Conservation (phyloP, 2,113 vertebrate species). For the Melanerpes formicivorus region DNA sequence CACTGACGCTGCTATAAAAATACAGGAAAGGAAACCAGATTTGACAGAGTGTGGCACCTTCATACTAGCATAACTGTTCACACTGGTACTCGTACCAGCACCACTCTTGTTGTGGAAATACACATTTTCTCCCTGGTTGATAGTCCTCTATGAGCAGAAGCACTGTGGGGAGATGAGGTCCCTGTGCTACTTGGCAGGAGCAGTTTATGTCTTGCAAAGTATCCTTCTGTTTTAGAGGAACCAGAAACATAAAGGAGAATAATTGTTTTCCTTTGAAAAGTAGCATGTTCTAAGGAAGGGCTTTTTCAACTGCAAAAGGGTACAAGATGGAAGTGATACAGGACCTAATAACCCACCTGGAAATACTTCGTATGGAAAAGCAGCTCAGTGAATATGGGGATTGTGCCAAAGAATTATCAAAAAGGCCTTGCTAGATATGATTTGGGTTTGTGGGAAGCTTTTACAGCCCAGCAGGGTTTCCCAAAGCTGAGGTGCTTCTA, state of each 20-base stretch:
- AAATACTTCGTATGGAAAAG: conserved; percentile 53
- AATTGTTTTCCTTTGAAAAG: conserved; percentile 40
- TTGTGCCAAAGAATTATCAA: conserved; percentile 60
- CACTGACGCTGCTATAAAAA: background rate
- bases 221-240: background rate
- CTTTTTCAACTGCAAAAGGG: background rate
- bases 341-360: conserved; percentile 61
- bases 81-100: background rate
- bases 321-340: conserved; percentile 26
- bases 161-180: background rate
- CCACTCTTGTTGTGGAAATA: background rate
- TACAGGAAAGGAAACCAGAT: conserved; percentile 7
- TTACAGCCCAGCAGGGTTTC: conserved; percentile 64
- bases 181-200: background rate
- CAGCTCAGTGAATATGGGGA: background rate
- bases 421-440: conserved; percentile 42
- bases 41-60: background rate
- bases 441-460: conserved; percentile 61
- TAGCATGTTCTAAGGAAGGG: conserved; percentile 8
- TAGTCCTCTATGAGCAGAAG: background rate
- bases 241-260: conserved; percentile 10
- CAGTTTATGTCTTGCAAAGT: background rate
- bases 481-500: conserved; percentile 46
- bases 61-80: background rate
- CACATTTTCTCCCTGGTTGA: background rate